Evolutionary conservation across 2,113 vertebrate genomes (phyloP).

Genomic region (Paracanthobrama guichenoti): DNA sequence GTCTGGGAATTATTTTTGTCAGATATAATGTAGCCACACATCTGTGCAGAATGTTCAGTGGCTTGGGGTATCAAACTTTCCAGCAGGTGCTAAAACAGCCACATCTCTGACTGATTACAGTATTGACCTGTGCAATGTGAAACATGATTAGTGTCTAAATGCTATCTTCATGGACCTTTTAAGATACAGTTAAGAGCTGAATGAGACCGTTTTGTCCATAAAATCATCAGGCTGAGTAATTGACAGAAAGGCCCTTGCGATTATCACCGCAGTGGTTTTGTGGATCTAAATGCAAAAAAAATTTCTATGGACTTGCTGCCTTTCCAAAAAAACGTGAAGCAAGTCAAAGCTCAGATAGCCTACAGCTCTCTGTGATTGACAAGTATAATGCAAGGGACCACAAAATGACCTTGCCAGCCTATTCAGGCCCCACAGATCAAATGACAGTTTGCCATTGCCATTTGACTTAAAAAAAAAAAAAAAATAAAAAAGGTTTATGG

Average conservation of each 20-base stretch:
- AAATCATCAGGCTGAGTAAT: neutral
- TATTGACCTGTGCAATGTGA: constrained; percentile 28
- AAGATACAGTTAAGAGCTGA: constrained; percentile 16
- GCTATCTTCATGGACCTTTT: neutral
- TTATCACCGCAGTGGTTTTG: neutral
- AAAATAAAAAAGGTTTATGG: neutral
- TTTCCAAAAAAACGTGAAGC: neutral
- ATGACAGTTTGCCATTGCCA: neutral
- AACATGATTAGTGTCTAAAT: constrained; percentile 11
- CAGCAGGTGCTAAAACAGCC: neutral
- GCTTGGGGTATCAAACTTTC: neutral
- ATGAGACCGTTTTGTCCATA: constrained; percentile 11
- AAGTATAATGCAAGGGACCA: neutral
- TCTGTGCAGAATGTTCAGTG: neutral
- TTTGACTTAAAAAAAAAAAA: neutral
- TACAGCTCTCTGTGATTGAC: neutral
- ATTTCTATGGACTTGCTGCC: neutral
- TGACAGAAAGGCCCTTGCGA: neutral
- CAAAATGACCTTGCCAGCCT: neutral
- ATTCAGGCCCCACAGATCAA: neutral
- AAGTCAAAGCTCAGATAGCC: neutral
- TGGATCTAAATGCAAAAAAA: neutral
- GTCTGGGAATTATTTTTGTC: no score
- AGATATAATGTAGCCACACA: no score
- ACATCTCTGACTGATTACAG: neutral